phyloP scores from a whole-genome alignment of 2,797 vertebrate species.

The Siniperca obscura region DNA sequence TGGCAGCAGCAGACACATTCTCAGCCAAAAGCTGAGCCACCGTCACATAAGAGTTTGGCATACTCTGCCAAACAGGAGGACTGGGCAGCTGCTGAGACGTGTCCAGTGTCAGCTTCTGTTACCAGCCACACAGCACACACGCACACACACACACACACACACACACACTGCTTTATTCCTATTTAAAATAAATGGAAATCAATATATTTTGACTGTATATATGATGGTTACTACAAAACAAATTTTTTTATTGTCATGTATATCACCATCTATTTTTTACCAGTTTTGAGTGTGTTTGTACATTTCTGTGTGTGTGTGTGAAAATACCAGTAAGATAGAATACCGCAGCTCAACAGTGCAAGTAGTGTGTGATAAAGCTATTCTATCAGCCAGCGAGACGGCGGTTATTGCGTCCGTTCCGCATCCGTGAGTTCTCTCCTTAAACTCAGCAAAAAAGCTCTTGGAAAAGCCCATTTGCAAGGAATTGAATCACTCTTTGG shows the following conservation, averaged over 20 bases:
- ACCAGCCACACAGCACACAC: slow-evolving; percentile 16
- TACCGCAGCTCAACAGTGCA: slow-evolving; percentile 54
- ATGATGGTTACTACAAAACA: background rate
- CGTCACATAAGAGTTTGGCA: slow-evolving; percentile 29
- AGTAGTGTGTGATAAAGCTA: slow-evolving; percentile 76
- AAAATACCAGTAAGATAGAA: slow-evolving; percentile 47
- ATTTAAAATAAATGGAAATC: slow-evolving; percentile 33
- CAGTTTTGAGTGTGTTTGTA: slow-evolving; percentile 19
- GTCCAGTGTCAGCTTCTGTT: slow-evolving; percentile 47
- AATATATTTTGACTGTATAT: slow-evolving; percentile 3
- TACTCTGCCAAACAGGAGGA: slow-evolving; percentile 52
- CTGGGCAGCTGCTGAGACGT: slow-evolving; percentile 42
- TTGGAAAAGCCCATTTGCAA: slow-evolving; percentile 69
- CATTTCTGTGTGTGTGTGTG: slow-evolving; percentile 31
- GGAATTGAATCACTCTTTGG: slow-evolving; percentile 72
- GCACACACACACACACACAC: slow-evolving; percentile 8
- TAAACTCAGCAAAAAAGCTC: slow-evolving; percentile 70
- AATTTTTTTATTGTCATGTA: slow-evolving; percentile 2
- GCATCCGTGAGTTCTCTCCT: slow-evolving; percentile 63
- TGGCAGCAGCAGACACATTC: background rate
- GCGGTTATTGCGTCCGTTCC: slow-evolving; percentile 75
- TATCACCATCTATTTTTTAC: slow-evolving; percentile 23
- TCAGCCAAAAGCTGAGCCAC: slow-evolving; percentile 13
- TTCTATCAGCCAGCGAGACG: slow-evolving; percentile 66
- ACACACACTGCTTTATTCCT: slow-evolving; percentile 12